phyloP scores from a whole-genome alignment of 1,140 invertebrate species.

The Trichoplusia ni region DNA sequence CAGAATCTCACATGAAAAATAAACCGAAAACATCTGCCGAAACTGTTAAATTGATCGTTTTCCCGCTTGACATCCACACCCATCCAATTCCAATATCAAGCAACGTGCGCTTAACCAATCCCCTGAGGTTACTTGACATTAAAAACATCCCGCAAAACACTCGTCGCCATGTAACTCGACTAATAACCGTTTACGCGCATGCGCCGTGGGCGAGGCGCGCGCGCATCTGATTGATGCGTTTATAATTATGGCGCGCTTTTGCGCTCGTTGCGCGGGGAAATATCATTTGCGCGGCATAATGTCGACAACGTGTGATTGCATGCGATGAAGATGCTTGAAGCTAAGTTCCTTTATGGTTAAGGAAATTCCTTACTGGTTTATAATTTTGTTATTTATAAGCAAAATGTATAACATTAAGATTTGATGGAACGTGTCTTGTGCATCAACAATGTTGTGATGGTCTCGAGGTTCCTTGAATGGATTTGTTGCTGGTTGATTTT shows the following conservation, averaged over 20 bases:
- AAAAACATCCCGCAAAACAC: conserved; percentile 6
- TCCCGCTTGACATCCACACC: background rate
- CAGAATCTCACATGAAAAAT: no score
- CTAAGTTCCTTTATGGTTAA: background rate
- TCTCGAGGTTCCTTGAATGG: no score
- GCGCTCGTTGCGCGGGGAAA: conserved; percentile 58
- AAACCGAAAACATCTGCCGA: background rate
- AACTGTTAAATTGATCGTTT: conserved; percentile 7
- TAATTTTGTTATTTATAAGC: background rate
- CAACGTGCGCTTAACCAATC: conserved; percentile 11
- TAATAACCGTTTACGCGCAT: conserved; percentile 44
- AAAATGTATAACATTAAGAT: background rate
- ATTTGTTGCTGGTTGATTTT: no score
- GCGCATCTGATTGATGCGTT: conserved; percentile 69
- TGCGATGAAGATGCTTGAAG: conserved; percentile 14
- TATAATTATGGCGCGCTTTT: conserved; percentile 70
- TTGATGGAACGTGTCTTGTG: no score
- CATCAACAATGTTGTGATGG: no score
- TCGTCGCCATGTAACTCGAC: conserved; percentile 23
- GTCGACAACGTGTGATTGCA: conserved; percentile 26
- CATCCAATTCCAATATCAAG: background rate
- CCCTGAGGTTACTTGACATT: conserved; percentile 11
- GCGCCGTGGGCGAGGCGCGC: conserved; percentile 41
- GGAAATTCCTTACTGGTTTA: background rate
- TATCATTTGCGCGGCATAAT: conserved; percentile 54